Evolutionary conservation across 2,888 invertebrate species (phyloP).

Genomic region (Machimus atricapillus): DNA sequence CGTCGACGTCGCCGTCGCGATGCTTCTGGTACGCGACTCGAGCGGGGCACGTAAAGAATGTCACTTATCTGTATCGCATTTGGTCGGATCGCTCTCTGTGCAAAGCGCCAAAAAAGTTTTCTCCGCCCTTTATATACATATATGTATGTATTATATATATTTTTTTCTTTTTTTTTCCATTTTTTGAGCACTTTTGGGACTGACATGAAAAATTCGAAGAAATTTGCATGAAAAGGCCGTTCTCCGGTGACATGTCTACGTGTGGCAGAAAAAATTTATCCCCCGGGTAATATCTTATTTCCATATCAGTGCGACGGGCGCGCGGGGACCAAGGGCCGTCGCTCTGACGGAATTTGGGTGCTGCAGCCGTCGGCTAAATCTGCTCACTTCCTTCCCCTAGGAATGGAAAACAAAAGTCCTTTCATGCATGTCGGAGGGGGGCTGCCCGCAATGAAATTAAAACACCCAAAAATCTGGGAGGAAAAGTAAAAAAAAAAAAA

Average conservation of each 20-base stretch:
- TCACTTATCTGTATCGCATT: constrained; percentile 24
- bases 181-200: constrained; percentile 20
- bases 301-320: constrained; percentile 17
- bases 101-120: constrained; percentile 11
- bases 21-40: neutral
- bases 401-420: neutral
- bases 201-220: constrained; percentile 35
- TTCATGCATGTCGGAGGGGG: neutral
- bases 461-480: neutral
- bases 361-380: neutral
- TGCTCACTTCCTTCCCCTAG: neutral
- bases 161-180: neutral
- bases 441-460: neutral
- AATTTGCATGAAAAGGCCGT: constrained; percentile 36
- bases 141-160: neutral
- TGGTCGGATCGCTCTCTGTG: neutral
- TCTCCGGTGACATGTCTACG: constrained; percentile 33
- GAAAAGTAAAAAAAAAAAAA: too few relatives aligned
- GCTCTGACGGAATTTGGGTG: neutral
- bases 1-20: neutral
- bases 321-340: neutral
- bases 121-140: neutral
- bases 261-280: constrained; percentile 27
- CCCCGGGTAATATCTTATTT: constrained; percentile 35
- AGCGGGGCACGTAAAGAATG: constrained; percentile 2